A percentile compares a stretch with the other conserved stretches of the same genome.
phyloP scores from a whole-genome alignment of 2,797 vertebrate species.

The Thalassophryne amazonica region DNA sequence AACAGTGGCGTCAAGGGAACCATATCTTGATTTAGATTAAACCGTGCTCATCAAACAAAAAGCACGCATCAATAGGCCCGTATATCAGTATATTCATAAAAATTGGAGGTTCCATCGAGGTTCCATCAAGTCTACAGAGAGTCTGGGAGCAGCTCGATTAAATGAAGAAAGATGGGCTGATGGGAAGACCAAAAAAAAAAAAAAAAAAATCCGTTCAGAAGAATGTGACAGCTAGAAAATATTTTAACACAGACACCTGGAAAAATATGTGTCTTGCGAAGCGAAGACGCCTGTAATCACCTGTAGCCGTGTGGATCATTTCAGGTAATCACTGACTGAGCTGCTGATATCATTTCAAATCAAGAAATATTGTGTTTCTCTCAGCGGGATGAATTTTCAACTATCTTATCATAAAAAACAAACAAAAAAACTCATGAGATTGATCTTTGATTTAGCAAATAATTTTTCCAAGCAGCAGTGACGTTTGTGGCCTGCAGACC shows the following conservation, averaged over 20 bases:
- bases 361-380: too few species aligned
- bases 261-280: not conserved
- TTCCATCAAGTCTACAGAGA: constrained; percentile 49
- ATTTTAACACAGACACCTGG: constrained; percentile 5
- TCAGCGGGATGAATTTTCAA: too few species aligned
- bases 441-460: too few species aligned
- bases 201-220: constrained; percentile 14
- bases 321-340: too few species aligned
- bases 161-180: constrained; percentile 31
- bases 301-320: not conserved
- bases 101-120: constrained; percentile 43
- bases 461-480: too few species aligned
- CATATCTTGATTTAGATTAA: constrained; percentile 75
- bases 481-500: too few species aligned
- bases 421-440: too few species aligned
- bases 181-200: not conserved
- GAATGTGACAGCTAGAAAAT: constrained; percentile 11
- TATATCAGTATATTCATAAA: constrained; percentile 62
- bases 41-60: constrained; percentile 62
- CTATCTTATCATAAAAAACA: too few species aligned
- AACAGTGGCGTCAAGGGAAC: constrained; percentile 51
- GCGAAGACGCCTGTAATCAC: not conserved
- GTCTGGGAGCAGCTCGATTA: constrained; percentile 34
- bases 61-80: constrained; percentile 47
- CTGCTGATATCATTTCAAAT: too few species aligned